Evolutionary conservation across 1,140 invertebrate genomes (phyloP).

Genomic region (Euura lappo): DNA sequence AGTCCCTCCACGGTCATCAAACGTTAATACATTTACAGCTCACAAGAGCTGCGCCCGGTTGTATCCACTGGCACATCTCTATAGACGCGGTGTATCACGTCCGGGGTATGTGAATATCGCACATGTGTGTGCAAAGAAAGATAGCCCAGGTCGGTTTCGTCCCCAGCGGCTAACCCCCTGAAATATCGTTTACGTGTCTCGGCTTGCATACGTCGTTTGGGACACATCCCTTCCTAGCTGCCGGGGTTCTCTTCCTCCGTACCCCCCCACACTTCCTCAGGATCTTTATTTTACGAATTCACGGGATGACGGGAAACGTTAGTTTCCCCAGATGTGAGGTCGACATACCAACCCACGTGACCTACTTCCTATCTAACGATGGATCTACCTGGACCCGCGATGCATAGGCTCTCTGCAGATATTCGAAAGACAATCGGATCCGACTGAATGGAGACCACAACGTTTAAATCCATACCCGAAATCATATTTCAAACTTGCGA

Average conservation of each 20-base stretch:
- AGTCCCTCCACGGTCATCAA: slow-evolving; percentile 58
- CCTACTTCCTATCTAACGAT: slow-evolving; percentile 6
- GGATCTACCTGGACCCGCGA: background rate
- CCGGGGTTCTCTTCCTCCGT: slow-evolving; percentile 24
- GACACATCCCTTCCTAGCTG: slow-evolving; percentile 46
- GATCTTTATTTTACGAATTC: slow-evolving; percentile 57
- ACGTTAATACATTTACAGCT: slow-evolving; percentile 63
- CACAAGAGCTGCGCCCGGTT: slow-evolving; percentile 39
- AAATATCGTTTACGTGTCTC: slow-evolving; percentile 63
- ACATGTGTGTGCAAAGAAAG: slow-evolving; percentile 54
- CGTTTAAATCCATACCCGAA: no score
- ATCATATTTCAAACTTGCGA: no score
- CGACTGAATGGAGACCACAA: no score
- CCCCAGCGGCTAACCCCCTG: slow-evolving; percentile 61
- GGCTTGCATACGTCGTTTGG: slow-evolving; percentile 59
- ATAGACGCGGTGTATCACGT: slow-evolving; percentile 53
- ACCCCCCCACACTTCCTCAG: slow-evolving; percentile 16
- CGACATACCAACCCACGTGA: slow-evolving; percentile 7
- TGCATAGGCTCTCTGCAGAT: background rate
- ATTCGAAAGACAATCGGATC: no score
- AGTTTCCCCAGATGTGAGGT: slow-evolving; percentile 30
- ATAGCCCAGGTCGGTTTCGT: slow-evolving; percentile 57
- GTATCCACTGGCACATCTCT: slow-evolving; percentile 48
- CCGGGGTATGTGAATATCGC: slow-evolving; percentile 56
- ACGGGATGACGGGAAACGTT: slow-evolving; percentile 43